Evolutionary conservation across 2,888 invertebrate genomes (phyloP), one percentile per base, ranked within the genome.

Genomic region (Cataglyphis albicans): DNA sequence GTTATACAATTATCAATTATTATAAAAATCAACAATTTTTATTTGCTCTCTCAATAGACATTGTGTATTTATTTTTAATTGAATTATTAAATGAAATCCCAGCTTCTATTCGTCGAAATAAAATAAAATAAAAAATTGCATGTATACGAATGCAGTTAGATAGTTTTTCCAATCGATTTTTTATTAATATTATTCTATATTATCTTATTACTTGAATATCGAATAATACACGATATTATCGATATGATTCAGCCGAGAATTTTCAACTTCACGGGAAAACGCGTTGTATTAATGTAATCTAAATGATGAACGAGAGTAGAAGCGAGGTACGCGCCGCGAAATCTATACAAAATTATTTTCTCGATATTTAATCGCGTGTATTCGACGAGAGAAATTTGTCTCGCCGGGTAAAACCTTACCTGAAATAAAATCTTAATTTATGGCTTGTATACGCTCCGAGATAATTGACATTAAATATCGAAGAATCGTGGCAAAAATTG

Each of bases 201-300:
- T 72, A 87, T 85, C 72, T 52, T 67, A 80, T 81, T 87, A 83
- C 59, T 65, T 55, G 38, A 74, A 83, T 85, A 87, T 87, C 83
- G 57, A 57, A 63, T 75, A 87, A 82, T 85, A 74, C 29, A 35
- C 21, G 59, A 81, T 70, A 74, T 83, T 80, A 80, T 85, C 65
- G 64, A 76, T 21, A 64, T 55, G 52, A 85, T 76, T 55, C 29
- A 32, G 55, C 12, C 55, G 76, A 65, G 65, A 78, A 87, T 65
- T 87, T 82, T 70, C 82, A 70, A 57, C 25, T 44, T 65, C 38
- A 25, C 18, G 68, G 25, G 35, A n/a, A 21, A 67, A 35, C 12
- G 64, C 38, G 44, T 21, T 48, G 35, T 12, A 61, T 70, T 78
- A 68, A 38, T 68, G 59, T 80, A 70, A 80, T 70, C 68, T 25